Evolutionary conservation across 2,888 invertebrate species (phyloP).

Genomic region (Synanthedon vespiformis): DNA sequence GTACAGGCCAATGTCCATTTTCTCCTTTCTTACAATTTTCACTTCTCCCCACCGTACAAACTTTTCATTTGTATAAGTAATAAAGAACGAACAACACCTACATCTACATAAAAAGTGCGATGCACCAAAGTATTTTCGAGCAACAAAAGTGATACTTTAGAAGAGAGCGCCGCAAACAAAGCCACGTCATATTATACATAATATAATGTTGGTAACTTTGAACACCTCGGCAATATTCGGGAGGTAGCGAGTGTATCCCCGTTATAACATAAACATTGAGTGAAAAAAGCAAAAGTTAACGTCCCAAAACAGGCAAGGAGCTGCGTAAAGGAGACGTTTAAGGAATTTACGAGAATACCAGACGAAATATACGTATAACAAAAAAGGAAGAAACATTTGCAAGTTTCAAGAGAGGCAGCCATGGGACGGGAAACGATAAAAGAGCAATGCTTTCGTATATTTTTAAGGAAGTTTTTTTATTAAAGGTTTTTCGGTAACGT

Average conservation of each 20-base stretch:
- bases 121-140: not conserved
- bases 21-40: not conserved
- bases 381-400: constrained; percentile 18
- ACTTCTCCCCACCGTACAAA: not conserved
- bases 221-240: constrained; percentile 8
- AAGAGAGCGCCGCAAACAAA: constrained; percentile 5
- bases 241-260: constrained; percentile 6
- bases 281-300: constrained; percentile 8
- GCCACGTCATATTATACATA: constrained; percentile 3
- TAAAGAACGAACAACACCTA: not conserved
- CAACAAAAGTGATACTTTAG: constrained; percentile 1
- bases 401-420: constrained; percentile 21
- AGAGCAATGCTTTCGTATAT: constrained; percentile 25
- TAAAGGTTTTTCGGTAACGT: not conserved
- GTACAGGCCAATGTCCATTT: not conserved
- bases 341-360: constrained; percentile 39
- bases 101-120: not conserved
- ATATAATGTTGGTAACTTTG: constrained; percentile 13
- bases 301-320: constrained; percentile 17
- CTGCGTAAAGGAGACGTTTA: constrained; percentile 32
- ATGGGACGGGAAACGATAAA: constrained; percentile 28
- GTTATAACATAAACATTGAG: constrained; percentile 8
- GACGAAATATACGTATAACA: constrained; percentile 36
- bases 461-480: constrained; percentile 11
- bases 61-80: not conserved